Evolutionary conservation across 2,888 invertebrate species (phyloP).

Genomic region (Eupithecia dodoneata): DNA sequence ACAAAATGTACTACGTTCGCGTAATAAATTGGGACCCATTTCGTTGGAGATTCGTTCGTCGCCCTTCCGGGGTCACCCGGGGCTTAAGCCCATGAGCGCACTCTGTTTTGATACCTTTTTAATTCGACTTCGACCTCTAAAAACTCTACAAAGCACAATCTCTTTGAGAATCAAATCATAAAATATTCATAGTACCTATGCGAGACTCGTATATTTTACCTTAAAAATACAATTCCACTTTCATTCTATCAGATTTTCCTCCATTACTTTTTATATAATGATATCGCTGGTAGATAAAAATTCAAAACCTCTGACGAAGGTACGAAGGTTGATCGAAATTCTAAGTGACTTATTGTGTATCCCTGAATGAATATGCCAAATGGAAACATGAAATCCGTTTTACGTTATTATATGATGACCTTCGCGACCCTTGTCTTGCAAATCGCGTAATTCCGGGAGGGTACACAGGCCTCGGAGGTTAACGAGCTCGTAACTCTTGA

Average conservation of each 20-base stretch:
- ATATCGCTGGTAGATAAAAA: not conserved
- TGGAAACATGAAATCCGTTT: not conserved
- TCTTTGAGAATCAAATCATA: not conserved
- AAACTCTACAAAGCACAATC: not conserved
- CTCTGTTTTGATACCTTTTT: not conserved
- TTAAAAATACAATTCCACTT: not conserved
- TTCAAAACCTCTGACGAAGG: not conserved
- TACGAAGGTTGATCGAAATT: not conserved
- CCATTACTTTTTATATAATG: not conserved
- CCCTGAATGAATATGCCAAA: not conserved
- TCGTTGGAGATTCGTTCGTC: not conserved
- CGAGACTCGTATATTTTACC: not conserved
- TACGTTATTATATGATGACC: not conserved
- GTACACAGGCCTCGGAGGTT: not conserved
- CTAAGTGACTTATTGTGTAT: conserved; percentile 1
- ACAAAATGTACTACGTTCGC: conserved; percentile 12
- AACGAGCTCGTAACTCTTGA: conserved; percentile 3
- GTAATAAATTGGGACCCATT: conserved; percentile 15
- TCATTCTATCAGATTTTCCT: not conserved
- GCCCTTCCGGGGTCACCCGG: not conserved
- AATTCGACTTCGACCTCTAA: not conserved
- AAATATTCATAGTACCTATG: not conserved
- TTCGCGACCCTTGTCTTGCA: conserved; percentile 3
- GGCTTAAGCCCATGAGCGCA: not conserved
- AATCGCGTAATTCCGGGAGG: not conserved